These are phyloP conservation scores for Drosophila lacicola DNA, from an alignment of 2,888 invertebrate species.

Conservation along the genomic window DNA sequence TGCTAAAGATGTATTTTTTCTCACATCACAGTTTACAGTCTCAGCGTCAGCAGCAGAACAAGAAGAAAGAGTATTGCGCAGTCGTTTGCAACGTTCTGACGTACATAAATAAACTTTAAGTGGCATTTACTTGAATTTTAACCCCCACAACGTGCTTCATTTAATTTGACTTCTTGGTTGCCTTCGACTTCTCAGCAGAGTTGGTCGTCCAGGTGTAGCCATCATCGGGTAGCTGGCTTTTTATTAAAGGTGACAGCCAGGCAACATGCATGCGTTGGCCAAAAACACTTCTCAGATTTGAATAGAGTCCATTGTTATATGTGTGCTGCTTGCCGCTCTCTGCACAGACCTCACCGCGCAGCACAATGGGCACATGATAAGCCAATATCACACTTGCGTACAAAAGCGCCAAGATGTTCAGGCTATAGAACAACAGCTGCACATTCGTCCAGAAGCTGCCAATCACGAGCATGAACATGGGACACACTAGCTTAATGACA, in stretches of 20 bases:
- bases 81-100: no score
- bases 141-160: no score
- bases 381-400: conserved; percentile 89
- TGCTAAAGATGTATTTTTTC: no score
- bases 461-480: conserved; percentile 89
- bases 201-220: conserved; percentile 87
- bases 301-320: conserved; percentile 90
- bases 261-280: conserved; percentile 92
- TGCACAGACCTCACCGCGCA: conserved; percentile 88
- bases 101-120: no score
- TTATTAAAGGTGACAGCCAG: conserved; percentile 92
- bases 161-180: conserved; percentile 23
- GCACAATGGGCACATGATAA: conserved; percentile 90
- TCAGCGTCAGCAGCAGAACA: no score
- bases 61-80: no score
- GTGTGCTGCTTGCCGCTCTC: conserved; percentile 82
- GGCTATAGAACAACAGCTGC: conserved; percentile 89
- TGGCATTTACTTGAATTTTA: no score
- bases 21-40: no score
- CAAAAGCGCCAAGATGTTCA: conserved; percentile 89
- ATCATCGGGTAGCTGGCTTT: conserved; percentile 91
- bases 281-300: conserved; percentile 90
- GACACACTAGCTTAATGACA: conserved; percentile 89
- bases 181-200: neutral
- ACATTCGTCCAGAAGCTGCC: conserved; percentile 89